phyloP scores from a whole-genome alignment of 2,113 vertebrate genomes.

The Mesocricetus auratus region DNA sequence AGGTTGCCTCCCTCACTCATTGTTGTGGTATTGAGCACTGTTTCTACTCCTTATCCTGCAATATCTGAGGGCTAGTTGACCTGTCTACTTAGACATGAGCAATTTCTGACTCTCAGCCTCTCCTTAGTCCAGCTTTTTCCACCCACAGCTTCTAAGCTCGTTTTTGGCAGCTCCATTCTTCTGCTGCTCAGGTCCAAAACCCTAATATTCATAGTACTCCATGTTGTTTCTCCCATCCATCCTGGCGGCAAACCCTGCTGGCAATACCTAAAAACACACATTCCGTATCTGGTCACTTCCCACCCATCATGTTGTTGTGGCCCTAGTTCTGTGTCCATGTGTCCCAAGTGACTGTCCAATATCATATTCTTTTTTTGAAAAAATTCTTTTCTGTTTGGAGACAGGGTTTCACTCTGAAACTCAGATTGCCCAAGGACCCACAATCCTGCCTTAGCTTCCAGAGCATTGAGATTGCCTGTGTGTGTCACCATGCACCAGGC shows the following conservation, averaged over 20 bases:
- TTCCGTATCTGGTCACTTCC: not conserved
- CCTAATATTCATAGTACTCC: not conserved
- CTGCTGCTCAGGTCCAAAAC: constrained; percentile 1
- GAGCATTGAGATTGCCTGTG: not conserved
- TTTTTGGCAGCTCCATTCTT: not conserved
- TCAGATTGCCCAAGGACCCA: not conserved
- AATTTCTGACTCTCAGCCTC: not conserved
- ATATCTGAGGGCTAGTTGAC: not conserved
- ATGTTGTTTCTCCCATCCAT: not conserved
- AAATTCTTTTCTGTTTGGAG: not conserved
- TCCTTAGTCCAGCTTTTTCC: not conserved
- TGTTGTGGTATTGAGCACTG: not conserved
- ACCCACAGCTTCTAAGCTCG: constrained; percentile 34
- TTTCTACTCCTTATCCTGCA: not conserved
- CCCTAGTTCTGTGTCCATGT: not conserved
- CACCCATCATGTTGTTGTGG: not conserved
- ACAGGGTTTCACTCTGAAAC: not conserved
- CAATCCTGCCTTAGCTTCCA: not conserved
- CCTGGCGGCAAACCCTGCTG: not conserved
- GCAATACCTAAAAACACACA: not conserved
- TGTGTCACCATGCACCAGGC: not conserved
- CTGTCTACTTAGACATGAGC: not conserved
- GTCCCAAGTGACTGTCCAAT: not conserved
- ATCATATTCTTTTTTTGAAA: not conserved
- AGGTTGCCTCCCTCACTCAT: not conserved